These are phyloP conservation scores for Pogonocichla stellata DNA, from an alignment of 2,113 vertebrate species.

Conservation along the genomic window DNA sequence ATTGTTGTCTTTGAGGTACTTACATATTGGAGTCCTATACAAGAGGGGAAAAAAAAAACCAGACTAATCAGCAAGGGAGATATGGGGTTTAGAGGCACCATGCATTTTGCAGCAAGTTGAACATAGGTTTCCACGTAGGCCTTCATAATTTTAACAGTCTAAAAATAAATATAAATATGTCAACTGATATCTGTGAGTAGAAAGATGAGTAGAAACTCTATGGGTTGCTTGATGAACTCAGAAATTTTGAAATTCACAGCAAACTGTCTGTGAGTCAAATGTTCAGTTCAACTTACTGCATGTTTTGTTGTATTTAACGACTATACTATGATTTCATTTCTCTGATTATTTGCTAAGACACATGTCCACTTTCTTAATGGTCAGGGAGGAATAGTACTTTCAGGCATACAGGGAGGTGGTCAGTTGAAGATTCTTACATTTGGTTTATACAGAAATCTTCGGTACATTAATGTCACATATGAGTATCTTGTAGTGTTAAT, in stretches of 20 bases:
- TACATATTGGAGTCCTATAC: background rate
- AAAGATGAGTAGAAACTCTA: background rate
- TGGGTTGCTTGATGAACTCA: background rate
- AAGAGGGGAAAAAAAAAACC: background rate
- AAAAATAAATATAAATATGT: background rate
- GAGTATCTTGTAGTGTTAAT: background rate
- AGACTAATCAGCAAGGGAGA: background rate
- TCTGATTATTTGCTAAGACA: background rate
- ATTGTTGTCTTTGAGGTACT: fast-evolving
- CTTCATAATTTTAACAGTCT: background rate
- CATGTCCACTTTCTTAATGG: background rate
- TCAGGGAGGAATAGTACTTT: background rate
- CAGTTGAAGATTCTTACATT: background rate
- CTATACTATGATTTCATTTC: background rate
- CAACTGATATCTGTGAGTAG: background rate
- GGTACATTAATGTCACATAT: background rate
- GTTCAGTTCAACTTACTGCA: background rate
- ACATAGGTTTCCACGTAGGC: background rate
- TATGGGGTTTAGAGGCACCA: background rate
- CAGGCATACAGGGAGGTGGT: background rate
- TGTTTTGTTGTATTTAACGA: background rate
- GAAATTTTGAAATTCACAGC: background rate
- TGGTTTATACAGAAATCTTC: background rate
- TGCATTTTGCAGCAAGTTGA: background rate
- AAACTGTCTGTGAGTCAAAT: background rate